These are phyloP conservation scores for Neoseiulus cucumeris DNA, from an alignment of 1,140 invertebrate species.

Conservation along the genomic window DNA sequence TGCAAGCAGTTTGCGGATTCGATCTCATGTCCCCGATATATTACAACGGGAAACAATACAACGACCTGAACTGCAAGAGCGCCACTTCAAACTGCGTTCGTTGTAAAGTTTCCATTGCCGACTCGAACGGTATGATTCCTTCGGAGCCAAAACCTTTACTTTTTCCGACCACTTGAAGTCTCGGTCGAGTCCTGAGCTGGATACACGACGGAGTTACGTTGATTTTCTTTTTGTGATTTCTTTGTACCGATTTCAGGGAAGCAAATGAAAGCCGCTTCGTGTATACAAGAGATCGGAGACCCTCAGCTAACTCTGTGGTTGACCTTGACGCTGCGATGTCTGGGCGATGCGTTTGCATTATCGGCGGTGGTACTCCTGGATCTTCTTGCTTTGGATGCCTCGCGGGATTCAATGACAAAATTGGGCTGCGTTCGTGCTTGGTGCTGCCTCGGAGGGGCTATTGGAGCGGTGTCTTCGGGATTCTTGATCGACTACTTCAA, in stretches of 20 bases:
- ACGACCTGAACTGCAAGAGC: neutral
- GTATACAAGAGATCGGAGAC: neutral
- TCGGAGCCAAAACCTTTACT: too few relatives aligned
- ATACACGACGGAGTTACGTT: too few relatives aligned
- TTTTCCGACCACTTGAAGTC: too few relatives aligned
- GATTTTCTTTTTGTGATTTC: too few relatives aligned
- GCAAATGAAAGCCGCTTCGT: conserved; percentile 3
- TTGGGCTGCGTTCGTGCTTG: neutral
- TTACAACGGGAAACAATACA: neutral
- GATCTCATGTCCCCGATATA: neutral
- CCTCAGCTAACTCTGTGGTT: conserved; percentile 4
- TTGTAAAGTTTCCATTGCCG: neutral
- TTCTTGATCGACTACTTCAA: neutral
- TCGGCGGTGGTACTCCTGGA: conserved; percentile 1
- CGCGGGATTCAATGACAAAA: conserved; percentile 5
- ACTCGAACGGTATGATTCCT: conserved; percentile 3
- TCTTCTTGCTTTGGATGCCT: neutral
- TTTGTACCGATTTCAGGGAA: neutral
- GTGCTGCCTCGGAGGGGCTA: neutral
- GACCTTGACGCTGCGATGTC: neutral
- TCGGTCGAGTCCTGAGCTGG: too few relatives aligned
- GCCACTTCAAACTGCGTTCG: neutral
- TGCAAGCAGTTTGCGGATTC: conserved; percentile 2
- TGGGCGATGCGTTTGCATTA: neutral
- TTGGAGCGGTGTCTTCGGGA: neutral